Conservation (phyloP, 2,113 vertebrate genomes). For the Beaufortia kweichowensis region DNA sequence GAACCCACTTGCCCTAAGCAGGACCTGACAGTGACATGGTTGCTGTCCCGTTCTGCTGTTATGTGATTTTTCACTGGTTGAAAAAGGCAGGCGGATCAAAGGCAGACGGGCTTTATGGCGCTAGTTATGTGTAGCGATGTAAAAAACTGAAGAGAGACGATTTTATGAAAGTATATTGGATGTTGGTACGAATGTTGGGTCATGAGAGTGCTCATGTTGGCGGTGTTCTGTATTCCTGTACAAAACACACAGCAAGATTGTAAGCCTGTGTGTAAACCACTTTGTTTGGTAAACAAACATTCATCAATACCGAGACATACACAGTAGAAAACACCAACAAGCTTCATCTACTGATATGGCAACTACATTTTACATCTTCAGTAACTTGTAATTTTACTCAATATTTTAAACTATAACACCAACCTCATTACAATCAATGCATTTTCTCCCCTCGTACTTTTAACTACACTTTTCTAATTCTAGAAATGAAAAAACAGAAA, state of each 20-base stretch:
- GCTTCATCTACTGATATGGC: neutral
- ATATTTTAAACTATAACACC: neutral
- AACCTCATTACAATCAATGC: conserved; percentile 17
- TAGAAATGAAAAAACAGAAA: conserved; percentile 25
- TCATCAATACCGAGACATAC: neutral
- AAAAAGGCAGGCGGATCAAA: conserved; percentile 55
- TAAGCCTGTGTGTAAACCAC: neutral
- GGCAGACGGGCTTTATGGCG: conserved; percentile 31
- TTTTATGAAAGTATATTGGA: conserved; percentile 37
- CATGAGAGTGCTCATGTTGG: neutral
- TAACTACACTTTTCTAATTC: neutral
- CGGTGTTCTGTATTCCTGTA: neutral
- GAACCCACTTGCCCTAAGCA: conserved; percentile 29
- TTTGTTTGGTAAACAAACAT: conserved; percentile 16
- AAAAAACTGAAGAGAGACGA: conserved; percentile 45
- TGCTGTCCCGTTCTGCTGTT: conserved; percentile 5
- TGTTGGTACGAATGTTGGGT: neutral
- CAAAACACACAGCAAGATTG: neutral
- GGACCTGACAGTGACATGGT: conserved; percentile 14
- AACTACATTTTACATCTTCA: neutral
- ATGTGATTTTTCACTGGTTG: conserved; percentile 41
- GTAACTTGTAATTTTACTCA: neutral
- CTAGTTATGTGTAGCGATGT: conserved; percentile 53
- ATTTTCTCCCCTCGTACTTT: conserved; percentile 33
- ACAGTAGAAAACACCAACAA: neutral